phyloP scores from a whole-genome alignment of 2,797 vertebrate species.

The Arctocebus calabarensis region DNA sequence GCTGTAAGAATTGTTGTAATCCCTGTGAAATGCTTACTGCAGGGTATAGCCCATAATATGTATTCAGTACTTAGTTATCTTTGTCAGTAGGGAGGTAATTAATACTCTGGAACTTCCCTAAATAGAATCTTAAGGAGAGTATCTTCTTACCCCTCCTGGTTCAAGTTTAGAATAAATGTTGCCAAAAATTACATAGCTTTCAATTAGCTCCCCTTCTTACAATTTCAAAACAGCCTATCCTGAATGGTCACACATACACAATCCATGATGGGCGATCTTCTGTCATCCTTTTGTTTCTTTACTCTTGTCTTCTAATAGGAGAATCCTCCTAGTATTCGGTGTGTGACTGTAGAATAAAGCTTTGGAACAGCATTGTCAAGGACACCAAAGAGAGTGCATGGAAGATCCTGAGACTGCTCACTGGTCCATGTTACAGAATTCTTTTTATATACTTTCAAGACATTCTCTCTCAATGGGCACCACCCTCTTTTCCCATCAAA shows the following conservation, averaged over 20 bases:
- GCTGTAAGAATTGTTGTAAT: not conserved
- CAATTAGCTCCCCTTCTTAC: not conserved
- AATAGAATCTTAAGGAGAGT: not conserved
- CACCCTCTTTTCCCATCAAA: not conserved
- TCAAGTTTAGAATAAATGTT: constrained; percentile 49
- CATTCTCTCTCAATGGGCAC: not conserved
- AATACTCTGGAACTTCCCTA: not conserved
- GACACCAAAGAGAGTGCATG: not conserved
- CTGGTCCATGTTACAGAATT: not conserved
- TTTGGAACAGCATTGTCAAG: not conserved
- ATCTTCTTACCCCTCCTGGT: not conserved
- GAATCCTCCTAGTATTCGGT: not conserved
- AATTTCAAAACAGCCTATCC: not conserved
- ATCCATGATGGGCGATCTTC: not conserved
- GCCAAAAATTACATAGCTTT: not conserved
- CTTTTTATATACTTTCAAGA: not conserved
- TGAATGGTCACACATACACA: not conserved
- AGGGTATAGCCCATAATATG: not conserved
- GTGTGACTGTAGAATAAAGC: not conserved
- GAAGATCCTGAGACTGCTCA: not conserved
- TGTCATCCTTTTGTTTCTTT: not conserved
- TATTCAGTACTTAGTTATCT: not conserved
- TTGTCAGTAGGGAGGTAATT: not conserved
- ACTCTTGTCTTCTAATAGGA: not conserved
- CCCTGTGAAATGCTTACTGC: not conserved